Evolutionary conservation across 2,888 invertebrate species (phyloP), one percentile per base, ranked within the genome.

Genomic region (Scaptomyza polygonia): DNA sequence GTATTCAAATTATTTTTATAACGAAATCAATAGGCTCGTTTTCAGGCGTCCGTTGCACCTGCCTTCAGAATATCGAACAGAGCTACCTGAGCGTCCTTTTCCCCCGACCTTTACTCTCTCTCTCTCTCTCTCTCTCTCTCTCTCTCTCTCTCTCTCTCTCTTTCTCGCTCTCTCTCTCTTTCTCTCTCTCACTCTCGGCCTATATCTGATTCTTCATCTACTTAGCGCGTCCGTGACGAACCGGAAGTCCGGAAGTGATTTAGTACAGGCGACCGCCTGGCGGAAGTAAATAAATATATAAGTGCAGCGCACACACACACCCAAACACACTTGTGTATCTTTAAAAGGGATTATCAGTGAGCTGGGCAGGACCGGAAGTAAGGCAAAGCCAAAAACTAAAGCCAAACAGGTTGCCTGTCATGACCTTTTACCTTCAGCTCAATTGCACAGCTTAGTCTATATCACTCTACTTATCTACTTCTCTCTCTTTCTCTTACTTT

Each of bases 241-340:
- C 88, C 89, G 89, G 89, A 89, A 89, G 89, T 89, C 88, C 89
- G 89, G 89, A 89, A 89, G 89, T 89, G 89, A 89, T 89, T 89
- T 89, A 88, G 81, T 86, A 85, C 79, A 80, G 56, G 55, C 59
- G 54, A 45, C 59, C 61, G 67, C 34, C 63, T 56, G 63, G 67
- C 86, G 85, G 85, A 87, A 77, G 86, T 79, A 85, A 83, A 75
- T 84, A 77, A 73, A 76, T 80, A 75, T 69, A 63, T 61, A 64
- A 78, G 69, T 68, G 72, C 65, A 67, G 57, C 52, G 65, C 48
- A 62, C 59, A 72, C 49, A 42, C 43, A 53, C 42, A 44, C 14
- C 32, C 14, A 45, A 6, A 42, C 39, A n/a, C 42, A 32, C 30
- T 48, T 69, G 55, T 58, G 30, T 45, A 32, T 42, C 51, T 68